These are phyloP conservation scores for Bryconaethiops microstoma DNA, from an alignment of 2,797 vertebrate genomes.

Conservation along the genomic window DNA sequence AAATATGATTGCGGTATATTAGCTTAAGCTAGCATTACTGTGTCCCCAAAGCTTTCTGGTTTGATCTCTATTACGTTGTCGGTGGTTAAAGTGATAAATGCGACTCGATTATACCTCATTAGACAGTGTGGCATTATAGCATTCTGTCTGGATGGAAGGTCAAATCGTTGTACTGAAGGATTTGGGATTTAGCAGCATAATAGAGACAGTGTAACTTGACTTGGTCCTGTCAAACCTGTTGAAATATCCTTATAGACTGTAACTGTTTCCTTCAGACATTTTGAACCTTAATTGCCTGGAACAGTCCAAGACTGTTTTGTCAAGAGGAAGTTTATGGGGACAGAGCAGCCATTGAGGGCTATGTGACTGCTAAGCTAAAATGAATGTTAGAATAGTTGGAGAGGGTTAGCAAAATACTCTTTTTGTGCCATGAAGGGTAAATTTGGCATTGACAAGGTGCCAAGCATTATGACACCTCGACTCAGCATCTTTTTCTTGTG, in stretches of 20 bases:
- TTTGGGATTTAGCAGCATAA: slow-evolving; percentile 7
- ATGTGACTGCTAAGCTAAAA: slow-evolving; percentile 51
- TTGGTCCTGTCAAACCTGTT: neutral
- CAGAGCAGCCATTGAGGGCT: slow-evolving; percentile 65
- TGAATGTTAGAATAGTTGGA: slow-evolving; percentile 69
- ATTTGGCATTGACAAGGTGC: slow-evolving; percentile 1
- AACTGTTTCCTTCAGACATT: neutral
- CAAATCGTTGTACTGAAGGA: neutral
- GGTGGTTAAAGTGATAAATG: slow-evolving; percentile 18
- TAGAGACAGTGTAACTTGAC: slow-evolving; percentile 14
- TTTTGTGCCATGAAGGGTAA: slow-evolving; percentile 60
- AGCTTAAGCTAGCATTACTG: slow-evolving; percentile 55
- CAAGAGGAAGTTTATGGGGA: slow-evolving; percentile 59
- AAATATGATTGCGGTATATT: slow-evolving; percentile 37
- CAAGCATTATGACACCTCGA: neutral
- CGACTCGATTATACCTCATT: slow-evolving; percentile 13
- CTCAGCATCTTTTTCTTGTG: neutral
- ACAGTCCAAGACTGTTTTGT: neutral
- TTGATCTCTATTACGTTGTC: slow-evolving; percentile 26
- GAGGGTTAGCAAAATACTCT: slow-evolving; percentile 68
- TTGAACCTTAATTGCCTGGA: neutral
- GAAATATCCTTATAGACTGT: slow-evolving; percentile 1
- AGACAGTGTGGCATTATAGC: neutral
- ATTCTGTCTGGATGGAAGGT: neutral
- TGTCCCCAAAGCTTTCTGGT: slow-evolving; percentile 47